Evolutionary conservation across 2,113 vertebrate genomes (phyloP), one percentile per base, ranked within the genome.

Genomic region (Hepsetus odoe): DNA sequence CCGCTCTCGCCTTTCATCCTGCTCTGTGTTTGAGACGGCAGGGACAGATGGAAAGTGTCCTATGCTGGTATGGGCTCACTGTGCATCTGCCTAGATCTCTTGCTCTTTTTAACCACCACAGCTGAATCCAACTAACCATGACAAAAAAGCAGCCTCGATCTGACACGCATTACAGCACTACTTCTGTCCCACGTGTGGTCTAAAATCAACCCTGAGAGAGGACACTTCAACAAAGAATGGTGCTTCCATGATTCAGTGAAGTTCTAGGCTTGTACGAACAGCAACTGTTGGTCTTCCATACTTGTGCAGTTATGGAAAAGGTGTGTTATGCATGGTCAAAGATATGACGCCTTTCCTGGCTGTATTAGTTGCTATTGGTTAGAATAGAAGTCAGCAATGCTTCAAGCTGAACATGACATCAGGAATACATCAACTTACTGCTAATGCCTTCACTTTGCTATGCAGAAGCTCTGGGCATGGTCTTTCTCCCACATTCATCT

Each of bases 51-150:
- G 53, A 55, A 46, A 33, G 28, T 13, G 33, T 53, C 16, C 59
- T 18, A 38, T 82, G 65, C 59, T 72, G 72, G 65, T 78, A 72
- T 62, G 82, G 82, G 77, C 44, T 28, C 13, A 74, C 75, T 85
- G 83, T 85, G 74, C 55, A n/a, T 44, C 28, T 30, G 58, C 32
- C 49, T 56, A 56, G 40, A 74, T 71, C 18, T n/a, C 49, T 73
- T 38, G 49, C 51, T 49, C 76, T 70, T 46, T 62, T 74, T 38
- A 16, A 40, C 30, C 28, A 66, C 22, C 65, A 78, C 77, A 76
- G 40, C 22, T n/a, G 11, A 53, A 56, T 72, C 49, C 11, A 72
- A 80, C 59, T 69, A 75, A 66, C 28, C 61, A 64, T 74, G 74
- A 75, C 71, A 80, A 80, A 72, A 64, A 73, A 22, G 24, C 9